These are phyloP conservation scores for Ranitomeya imitator DNA, from an alignment of 2,113 vertebrate genomes.

Conservation along the genomic window DNA sequence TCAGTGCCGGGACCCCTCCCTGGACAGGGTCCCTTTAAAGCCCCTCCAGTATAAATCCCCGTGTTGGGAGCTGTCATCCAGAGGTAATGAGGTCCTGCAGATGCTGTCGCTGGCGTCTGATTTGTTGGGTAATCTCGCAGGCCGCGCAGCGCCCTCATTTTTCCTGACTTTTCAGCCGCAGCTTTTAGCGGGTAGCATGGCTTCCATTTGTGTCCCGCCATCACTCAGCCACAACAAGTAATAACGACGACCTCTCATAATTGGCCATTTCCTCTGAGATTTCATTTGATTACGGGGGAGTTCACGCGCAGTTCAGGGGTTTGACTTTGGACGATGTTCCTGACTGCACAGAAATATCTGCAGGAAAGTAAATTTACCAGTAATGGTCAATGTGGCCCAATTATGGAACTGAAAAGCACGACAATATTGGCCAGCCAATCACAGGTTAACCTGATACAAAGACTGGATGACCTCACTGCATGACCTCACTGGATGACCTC, in stretches of 20 bases:
- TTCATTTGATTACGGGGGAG: not conserved
- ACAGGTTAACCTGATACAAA: not conserved
- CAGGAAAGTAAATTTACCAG: not conserved
- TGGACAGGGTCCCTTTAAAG: not conserved
- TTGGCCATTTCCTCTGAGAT: not conserved
- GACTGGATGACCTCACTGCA: not conserved
- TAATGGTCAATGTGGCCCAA: not conserved
- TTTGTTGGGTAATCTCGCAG: slow-evolving; percentile 32
- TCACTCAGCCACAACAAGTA: slow-evolving; percentile 25
- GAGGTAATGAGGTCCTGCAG: not conserved
- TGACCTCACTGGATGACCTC: too few species aligned
- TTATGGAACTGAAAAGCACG: not conserved
- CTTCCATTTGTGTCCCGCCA: not conserved
- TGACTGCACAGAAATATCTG: not conserved
- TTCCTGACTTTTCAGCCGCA: slow-evolving; percentile 44
- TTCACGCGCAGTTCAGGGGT: slow-evolving; percentile 2
- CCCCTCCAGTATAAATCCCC: not conserved
- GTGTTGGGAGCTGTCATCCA: not conserved
- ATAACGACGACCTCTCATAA: not conserved
- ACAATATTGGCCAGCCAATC: not conserved
- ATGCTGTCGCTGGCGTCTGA: not conserved
- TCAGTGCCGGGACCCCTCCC: too few species aligned
- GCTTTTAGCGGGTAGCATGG: slow-evolving; percentile 42
- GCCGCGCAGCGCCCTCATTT: slow-evolving; percentile 15
- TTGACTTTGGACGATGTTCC: slow-evolving; percentile 14